These are phyloP conservation scores for Chrysolina haemoptera DNA, from an alignment of 2,888 invertebrate genomes.

Conservation along the genomic window DNA sequence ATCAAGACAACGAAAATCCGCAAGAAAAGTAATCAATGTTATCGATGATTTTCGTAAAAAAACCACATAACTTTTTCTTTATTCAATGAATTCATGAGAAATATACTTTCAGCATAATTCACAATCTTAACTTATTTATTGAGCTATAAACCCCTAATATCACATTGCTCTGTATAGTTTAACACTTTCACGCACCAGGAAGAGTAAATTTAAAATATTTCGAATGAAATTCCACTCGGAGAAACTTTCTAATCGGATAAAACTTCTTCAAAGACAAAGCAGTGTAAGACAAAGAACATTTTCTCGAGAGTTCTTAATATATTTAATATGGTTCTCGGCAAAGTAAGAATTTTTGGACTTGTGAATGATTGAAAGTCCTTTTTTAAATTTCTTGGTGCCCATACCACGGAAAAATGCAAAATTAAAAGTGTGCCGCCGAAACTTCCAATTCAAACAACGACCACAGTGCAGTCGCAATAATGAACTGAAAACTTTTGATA, in stretches of 20 bases:
- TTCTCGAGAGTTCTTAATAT: constrained; percentile 13
- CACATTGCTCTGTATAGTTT: not conserved
- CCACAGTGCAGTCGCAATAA: constrained; percentile 12
- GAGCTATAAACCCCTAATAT: not conserved
- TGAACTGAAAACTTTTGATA: constrained; percentile 17
- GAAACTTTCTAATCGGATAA: constrained; percentile 4
- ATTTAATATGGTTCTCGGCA: constrained; percentile 8
- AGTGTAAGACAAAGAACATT: constrained; percentile 21
- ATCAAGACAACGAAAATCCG: no score
- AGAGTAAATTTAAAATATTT: constrained; percentile 9
- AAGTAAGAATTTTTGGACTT: constrained; percentile 7
- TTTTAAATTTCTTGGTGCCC: not conserved
- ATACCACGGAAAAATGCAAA: not conserved
- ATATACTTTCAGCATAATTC: no score
- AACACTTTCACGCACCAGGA: not conserved
- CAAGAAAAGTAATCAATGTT: no score
- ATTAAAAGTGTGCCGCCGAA: not conserved
- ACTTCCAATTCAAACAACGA: constrained; percentile 17
- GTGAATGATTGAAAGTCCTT: constrained; percentile 20
- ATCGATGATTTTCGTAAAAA: no score
- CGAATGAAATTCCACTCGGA: constrained; percentile 6
- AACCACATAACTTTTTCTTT: no score
- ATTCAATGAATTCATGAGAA: no score
- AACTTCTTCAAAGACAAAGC: constrained; percentile 22
- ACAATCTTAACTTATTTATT: no score